Percentiles rank a stretch among this genome's conserved stretches.
phyloP scores from a whole-genome alignment of 2,797 vertebrate species.

The Pangasius krempfi region DNA sequence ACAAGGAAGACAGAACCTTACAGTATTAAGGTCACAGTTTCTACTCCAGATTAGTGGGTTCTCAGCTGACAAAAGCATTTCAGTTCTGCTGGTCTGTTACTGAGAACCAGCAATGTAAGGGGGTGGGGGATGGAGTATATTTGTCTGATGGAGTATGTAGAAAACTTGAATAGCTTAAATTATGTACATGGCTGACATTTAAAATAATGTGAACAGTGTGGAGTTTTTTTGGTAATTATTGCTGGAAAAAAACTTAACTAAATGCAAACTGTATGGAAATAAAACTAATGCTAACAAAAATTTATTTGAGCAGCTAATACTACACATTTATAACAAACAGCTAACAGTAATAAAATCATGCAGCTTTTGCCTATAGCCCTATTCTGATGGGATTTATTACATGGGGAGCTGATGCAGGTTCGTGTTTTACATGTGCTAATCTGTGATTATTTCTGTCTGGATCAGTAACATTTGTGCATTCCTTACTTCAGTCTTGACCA shows the following conservation, averaged over 20 bases:
- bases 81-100: neutral
- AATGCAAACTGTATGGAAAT: neutral
- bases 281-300: neutral
- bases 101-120: neutral
- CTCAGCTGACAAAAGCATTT: neutral
- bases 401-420: neutral
- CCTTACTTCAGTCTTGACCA: neutral
- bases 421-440: neutral
- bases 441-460: neutral
- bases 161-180: neutral
- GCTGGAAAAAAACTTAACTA: neutral
- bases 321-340: neutral
- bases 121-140: neutral
- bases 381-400: neutral
- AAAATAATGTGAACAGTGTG: neutral
- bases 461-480: neutral
- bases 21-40: neutral
- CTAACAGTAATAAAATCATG: neutral
- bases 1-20: neutral
- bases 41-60: neutral
- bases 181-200: neutral
- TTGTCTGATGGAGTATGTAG: neutral
- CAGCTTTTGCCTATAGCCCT: neutral
- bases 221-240: neutral
- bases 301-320: neutral